Percentiles rank a stretch among this genome's conserved stretches.
Conservation (phyloP, 2,113 vertebrate species). For the Acanthochromis polyacanthus region DNA sequence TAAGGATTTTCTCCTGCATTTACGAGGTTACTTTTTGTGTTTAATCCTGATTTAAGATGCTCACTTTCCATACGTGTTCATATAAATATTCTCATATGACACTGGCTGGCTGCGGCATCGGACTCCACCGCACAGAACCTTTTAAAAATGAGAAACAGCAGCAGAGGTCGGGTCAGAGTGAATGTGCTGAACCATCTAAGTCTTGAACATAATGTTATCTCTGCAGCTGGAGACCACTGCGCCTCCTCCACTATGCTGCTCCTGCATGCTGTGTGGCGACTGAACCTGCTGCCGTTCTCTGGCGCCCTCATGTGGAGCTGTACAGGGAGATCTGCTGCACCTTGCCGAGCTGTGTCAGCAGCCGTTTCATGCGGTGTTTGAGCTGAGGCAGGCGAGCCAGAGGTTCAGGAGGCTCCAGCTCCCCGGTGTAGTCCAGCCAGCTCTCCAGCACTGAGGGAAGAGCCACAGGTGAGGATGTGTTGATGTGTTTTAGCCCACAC, state of each 20-base stretch:
- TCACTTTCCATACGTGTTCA: slow-evolving; percentile 56
- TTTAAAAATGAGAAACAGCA: slow-evolving; percentile 38
- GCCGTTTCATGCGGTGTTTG: slow-evolving; percentile 95
- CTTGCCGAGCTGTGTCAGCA: slow-evolving; percentile 92
- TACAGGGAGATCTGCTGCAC: slow-evolving; percentile 93
- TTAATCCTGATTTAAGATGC: slow-evolving; percentile 74
- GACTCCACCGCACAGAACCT: slow-evolving; percentile 47
- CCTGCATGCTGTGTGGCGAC: slow-evolving; percentile 7
- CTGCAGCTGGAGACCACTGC: slow-evolving; percentile 6
- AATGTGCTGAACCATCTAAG: slow-evolving; percentile 39
- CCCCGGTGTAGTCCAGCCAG: slow-evolving; percentile 97
- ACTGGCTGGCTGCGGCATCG: slow-evolving; percentile 40
- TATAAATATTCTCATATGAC: slow-evolving; percentile 53
- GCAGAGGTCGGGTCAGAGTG: slow-evolving; percentile 46
- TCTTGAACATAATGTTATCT: slow-evolving; percentile 22
- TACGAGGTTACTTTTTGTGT: slow-evolving; percentile 74
- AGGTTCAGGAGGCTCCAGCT: slow-evolving; percentile 95
- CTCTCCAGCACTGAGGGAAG: slow-evolving; percentile 91
- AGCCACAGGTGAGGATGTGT: neutral
- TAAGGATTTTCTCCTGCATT: slow-evolving; percentile 63
- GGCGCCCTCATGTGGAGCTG: slow-evolving; percentile 86
- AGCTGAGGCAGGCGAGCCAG: slow-evolving; percentile 95
- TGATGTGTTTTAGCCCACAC: neutral
- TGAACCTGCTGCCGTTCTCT: slow-evolving; percentile 52
- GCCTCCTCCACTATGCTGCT: slow-evolving; percentile 13